phyloP scores from a whole-genome alignment of 2,888 invertebrate genomes.

The Cenopis cana region DNA sequence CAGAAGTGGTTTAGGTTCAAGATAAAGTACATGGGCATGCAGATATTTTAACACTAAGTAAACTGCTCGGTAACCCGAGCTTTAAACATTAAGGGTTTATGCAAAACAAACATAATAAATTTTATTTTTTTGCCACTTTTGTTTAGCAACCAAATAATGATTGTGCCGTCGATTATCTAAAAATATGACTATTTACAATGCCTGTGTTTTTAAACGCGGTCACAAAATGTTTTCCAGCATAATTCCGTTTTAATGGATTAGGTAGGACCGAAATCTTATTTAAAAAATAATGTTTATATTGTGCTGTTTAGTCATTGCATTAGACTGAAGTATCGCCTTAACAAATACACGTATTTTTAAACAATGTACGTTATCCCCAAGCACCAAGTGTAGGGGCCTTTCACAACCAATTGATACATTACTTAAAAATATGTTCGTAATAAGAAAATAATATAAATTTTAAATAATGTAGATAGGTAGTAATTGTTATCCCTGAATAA shows the following conservation, averaged over 20 bases:
- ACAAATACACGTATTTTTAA: conserved; percentile 61
- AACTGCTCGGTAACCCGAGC: no score
- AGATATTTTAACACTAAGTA: no score
- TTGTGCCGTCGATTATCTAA: background rate
- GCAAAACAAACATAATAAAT: no score
- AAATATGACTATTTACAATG: conserved; percentile 7
- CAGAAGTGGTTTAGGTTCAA: background rate
- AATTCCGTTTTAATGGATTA: conserved; percentile 45
- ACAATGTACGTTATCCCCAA: conserved; percentile 53
- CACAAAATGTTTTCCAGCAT: conserved; percentile 52
- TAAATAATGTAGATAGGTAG: conserved; percentile 63
- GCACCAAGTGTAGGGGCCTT: conserved; percentile 30
- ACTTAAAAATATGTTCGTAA: conserved; percentile 60
- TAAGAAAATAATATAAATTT: conserved; percentile 54
- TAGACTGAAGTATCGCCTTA: conserved; percentile 78
- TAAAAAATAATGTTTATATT: conserved; percentile 49
- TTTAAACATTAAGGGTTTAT: no score
- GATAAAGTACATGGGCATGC: no score
- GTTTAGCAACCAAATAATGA: background rate
- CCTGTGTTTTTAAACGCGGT: conserved; percentile 44
- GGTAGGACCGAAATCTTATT: conserved; percentile 55
- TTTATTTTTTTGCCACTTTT: background rate
- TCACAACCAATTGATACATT: conserved; percentile 49
- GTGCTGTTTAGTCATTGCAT: conserved; percentile 73
- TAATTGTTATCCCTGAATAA: conserved; percentile 71